Percentiles rank a stretch among this genome's conserved stretches.
Evolutionary conservation across 2,797 vertebrate genomes (phyloP).

Genomic region (Microctenopoma stevenorrisi): DNA sequence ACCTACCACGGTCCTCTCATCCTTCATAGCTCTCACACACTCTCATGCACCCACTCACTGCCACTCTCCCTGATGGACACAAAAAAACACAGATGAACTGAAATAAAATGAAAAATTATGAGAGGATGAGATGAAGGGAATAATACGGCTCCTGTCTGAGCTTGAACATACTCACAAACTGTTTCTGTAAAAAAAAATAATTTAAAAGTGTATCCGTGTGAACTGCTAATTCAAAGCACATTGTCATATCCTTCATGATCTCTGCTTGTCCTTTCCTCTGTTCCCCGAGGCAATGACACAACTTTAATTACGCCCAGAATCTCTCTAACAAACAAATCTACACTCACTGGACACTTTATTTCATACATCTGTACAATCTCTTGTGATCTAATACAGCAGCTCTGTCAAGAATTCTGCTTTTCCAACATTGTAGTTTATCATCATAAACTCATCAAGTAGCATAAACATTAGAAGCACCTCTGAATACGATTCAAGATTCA

Average conservation of each 20-base stretch:
- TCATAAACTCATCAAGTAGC: too few relatives aligned
- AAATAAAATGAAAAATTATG: slow-evolving; percentile 53
- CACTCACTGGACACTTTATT: slow-evolving; percentile 2
- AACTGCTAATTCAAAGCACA: slow-evolving; percentile 42
- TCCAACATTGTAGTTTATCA: too few relatives aligned
- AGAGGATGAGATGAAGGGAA: slow-evolving; percentile 45
- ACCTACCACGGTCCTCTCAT: slow-evolving; percentile 31
- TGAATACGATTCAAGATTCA: too few relatives aligned
- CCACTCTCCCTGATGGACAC: slow-evolving; percentile 58
- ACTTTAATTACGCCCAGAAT: slow-evolving; percentile 13
- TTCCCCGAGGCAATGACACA: slow-evolving; percentile 26
- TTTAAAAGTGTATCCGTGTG: not conserved
- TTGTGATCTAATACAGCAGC: too few relatives aligned
- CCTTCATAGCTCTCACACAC: slow-evolving; percentile 38
- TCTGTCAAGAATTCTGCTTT: too few relatives aligned
- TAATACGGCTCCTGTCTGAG: slow-evolving; percentile 28
- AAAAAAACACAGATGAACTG: slow-evolving; percentile 59
- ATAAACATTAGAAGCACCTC: too few relatives aligned
- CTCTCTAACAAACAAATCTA: not conserved
- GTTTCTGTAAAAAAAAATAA: not conserved
- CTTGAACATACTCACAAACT: slow-evolving; percentile 27
- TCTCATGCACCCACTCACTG: slow-evolving; percentile 58
- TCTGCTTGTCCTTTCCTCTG: slow-evolving; percentile 14
- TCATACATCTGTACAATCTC: too few relatives aligned
- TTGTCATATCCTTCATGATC: slow-evolving; percentile 4